These are phyloP conservation scores for Ptiloglossa arizonensis DNA, from an alignment of 1,140 invertebrate species.

Conservation along the genomic window DNA sequence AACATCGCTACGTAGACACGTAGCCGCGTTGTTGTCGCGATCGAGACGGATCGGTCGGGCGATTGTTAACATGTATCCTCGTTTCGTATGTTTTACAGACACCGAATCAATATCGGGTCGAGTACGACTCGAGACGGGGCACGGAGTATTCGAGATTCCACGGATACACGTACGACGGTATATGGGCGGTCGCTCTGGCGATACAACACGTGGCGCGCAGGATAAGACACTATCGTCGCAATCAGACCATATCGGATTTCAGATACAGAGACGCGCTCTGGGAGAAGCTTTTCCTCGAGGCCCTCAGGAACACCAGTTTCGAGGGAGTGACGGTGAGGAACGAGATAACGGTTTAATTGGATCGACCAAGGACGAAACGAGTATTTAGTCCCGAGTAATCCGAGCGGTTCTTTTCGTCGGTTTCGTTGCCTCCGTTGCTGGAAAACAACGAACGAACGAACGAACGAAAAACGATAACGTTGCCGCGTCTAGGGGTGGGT, in stretches of 20 bases:
- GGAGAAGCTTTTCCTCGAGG: constrained; percentile 93
- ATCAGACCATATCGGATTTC: constrained; percentile 90
- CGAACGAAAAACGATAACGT: too few species aligned
- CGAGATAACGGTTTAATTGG: not conserved
- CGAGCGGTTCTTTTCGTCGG: not conserved
- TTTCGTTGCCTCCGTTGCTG: not conserved
- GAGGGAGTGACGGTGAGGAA: constrained; percentile 94
- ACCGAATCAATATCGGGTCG: constrained; percentile 91
- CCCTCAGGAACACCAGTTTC: constrained; percentile 94
- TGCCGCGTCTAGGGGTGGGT: not conserved
- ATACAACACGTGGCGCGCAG: constrained; percentile 92
- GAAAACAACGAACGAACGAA: not conserved
- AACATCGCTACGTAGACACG: too few species aligned
- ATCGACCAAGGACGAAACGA: not conserved
- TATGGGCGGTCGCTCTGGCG: constrained; percentile 97
- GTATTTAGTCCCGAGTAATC: not conserved
- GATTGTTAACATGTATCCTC: not conserved
- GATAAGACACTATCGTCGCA: constrained; percentile 84
- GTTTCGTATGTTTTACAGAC: constrained; percentile 84
- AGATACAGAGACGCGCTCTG: constrained; percentile 92
- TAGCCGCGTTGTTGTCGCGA: too few species aligned
- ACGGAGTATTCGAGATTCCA: constrained; percentile 96
- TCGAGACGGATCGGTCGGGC: not conserved
- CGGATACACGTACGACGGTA: constrained; percentile 98
- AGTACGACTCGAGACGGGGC: constrained; percentile 91